These are phyloP conservation scores for Mus caroli DNA, from an alignment of 2,797 vertebrate genomes.

Conservation along the genomic window DNA sequence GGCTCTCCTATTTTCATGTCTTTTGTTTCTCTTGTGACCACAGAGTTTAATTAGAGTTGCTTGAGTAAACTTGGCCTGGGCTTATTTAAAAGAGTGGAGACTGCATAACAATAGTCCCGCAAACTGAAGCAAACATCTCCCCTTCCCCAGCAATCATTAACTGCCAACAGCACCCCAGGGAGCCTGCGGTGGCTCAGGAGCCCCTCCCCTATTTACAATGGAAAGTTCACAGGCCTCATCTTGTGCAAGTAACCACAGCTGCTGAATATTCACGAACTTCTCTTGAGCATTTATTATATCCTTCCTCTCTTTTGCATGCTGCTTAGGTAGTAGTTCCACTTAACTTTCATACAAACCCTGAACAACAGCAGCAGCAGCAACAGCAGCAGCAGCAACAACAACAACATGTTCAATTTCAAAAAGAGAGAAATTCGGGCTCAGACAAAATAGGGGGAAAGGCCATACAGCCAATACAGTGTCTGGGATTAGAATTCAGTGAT, in stretches of 20 bases:
- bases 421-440: conserved; percentile 40
- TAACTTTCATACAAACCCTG: background rate
- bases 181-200: background rate
- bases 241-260: background rate
- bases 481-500: background rate
- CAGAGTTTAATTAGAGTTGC: background rate
- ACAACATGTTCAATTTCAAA: background rate
- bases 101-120: no score
- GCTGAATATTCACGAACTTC: background rate
- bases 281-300: background rate
- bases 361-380: background rate
- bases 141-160: no score
- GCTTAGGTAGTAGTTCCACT: background rate
- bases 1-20: background rate
- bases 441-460: background rate
- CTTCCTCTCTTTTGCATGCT: background rate
- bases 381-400: background rate
- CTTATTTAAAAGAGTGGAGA: background rate
- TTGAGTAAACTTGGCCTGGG: no score
- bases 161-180: background rate
- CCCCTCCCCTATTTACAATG: background rate
- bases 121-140: background rate
- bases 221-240: background rate
- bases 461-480: background rate
- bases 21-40: background rate